Percentiles rank a stretch among this genome's conserved stretches.
phyloP scores from a whole-genome alignment of 2,797 vertebrate genomes.

The Valencia hispanica region DNA sequence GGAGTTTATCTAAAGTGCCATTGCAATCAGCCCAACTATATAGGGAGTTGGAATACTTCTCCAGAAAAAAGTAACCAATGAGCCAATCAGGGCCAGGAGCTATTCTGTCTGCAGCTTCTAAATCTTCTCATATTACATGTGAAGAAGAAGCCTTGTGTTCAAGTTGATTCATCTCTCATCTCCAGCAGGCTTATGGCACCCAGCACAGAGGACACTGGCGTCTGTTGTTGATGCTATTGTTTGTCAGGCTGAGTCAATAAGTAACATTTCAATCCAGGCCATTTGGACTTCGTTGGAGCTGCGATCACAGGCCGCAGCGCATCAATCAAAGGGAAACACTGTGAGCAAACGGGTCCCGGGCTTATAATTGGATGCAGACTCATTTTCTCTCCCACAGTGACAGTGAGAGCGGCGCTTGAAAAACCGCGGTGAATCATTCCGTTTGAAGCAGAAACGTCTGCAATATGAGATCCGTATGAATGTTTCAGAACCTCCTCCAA shows the following conservation, averaged over 20 bases:
- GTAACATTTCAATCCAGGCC: constrained; percentile 71
- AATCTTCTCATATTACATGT: constrained; percentile 47
- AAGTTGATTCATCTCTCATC: constrained; percentile 49
- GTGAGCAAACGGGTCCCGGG: constrained; percentile 71
- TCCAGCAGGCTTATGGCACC: constrained; percentile 37
- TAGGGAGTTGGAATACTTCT: constrained; percentile 50
- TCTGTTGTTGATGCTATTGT: constrained; percentile 68
- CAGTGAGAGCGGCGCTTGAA: constrained; percentile 57
- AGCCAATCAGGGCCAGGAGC: constrained; percentile 56
- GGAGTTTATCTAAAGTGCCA: constrained; percentile 50
- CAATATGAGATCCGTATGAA: constrained; percentile 76
- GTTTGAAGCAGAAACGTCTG: constrained; percentile 72
- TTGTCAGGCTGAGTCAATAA: constrained; percentile 75
- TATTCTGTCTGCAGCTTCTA: constrained; percentile 32
- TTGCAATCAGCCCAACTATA: constrained; percentile 55
- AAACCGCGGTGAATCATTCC: constrained; percentile 70
- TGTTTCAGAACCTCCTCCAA: constrained; percentile 67
- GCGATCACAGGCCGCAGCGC: constrained; percentile 64
- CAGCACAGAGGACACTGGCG: constrained; percentile 36
- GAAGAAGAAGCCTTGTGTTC: constrained; percentile 35
- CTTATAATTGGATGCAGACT: constrained; percentile 73
- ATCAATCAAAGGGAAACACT: constrained; percentile 71
- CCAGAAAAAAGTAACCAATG: constrained; percentile 68
- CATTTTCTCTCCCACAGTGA: constrained; percentile 53
- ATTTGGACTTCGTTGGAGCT: constrained; percentile 73